Base-by-base conservation (phyloP, 2,888 invertebrate species). In the Macropis europaea region DNA sequence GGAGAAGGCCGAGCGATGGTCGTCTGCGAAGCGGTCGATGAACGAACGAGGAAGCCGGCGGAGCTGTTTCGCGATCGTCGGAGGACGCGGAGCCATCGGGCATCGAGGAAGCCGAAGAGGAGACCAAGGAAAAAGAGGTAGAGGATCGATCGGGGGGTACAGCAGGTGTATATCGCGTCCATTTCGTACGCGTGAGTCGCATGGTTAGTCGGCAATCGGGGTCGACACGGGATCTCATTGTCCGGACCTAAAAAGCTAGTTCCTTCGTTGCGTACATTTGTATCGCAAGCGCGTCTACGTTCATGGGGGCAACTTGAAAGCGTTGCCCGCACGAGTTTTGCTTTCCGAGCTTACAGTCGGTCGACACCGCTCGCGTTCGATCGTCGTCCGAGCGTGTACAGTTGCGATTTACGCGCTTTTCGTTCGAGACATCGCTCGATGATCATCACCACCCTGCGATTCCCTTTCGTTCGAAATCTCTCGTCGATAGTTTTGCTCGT, bases 251-350 rank as follows among this genome's bases (percentile, higher is more conserved):
- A 67, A 34, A 60, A 43, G 40, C 61, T 68, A 73, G 81, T 79
- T 79, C 81, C 78, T 80, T 69, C 70, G 52, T 73, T 54, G n/a
- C n/a, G 34, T 59, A 48, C 30, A 53, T 53, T 54, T n/a, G n/a
- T n/a, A 47, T 54, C 50, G 54, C n/a, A n/a, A n/a, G n/a, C 60
- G 72, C 57, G 64, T 43, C 52, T 48, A 38, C 36, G 48, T 28
- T 43, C 40, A 24, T 13, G 9, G n/a, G 32, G 11, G 32, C 45
- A 15, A 24, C 32, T 48, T 34, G 9, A 9, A 26, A 48, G 15
- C 47, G 40, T 22, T 6, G 11, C 42, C 3, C 3, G n/a, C 36
- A 28, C 30, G n/a, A 48, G 15, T 42, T 26, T 38, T 19, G 36
- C 13, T 69, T 64, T 43, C 22, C 68, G 30, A 17, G 32, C 1